Evolutionary conservation across 37 sponge, comb jelly and placozoan genomes (phyloP).

Genomic region (Haliclona indistincta): DNA sequence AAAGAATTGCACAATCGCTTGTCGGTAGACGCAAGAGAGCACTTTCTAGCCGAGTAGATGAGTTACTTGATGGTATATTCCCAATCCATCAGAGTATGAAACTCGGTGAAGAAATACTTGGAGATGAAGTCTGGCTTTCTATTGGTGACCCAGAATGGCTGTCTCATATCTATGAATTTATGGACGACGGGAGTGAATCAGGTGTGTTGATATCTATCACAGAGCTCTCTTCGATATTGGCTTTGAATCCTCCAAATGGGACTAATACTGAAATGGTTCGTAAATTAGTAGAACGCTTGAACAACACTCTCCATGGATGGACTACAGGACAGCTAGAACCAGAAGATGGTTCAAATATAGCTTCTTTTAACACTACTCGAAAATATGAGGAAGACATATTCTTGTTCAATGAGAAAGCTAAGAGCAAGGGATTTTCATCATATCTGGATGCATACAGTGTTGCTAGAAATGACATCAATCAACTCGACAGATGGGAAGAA

Average conservation of each 20-base stretch:
- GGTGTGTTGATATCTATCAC: constrained; percentile 21
- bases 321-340: constrained; percentile 38
- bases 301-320: constrained; percentile 42
- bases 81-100: constrained; percentile 10
- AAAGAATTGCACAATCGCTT: too few species aligned
- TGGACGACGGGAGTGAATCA: constrained; percentile 25
- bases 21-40: too few species aligned
- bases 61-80: too few species aligned
- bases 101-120: constrained; percentile 22
- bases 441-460: constrained; percentile 34
- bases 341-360: constrained; percentile 5
- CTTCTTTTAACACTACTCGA: constrained; percentile 9
- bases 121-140: constrained; percentile 22
- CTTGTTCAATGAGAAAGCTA: constrained; percentile 5
- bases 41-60: not conserved
- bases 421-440: constrained; percentile 14
- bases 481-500: constrained; percentile 9
- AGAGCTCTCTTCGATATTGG: constrained; percentile 9
- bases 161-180: constrained; percentile 15
- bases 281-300: constrained; percentile 18
- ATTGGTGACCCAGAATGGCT: constrained; percentile 26
- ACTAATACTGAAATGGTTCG: constrained; percentile 23
- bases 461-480: constrained; percentile 1
- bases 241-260: constrained; percentile 22
- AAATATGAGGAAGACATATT: not conserved